Percentiles rank a stretch among this genome's conserved stretches.
Conservation (phyloP, 2,888 invertebrate genomes). For the Cataglyphis rosenhaueri region DNA sequence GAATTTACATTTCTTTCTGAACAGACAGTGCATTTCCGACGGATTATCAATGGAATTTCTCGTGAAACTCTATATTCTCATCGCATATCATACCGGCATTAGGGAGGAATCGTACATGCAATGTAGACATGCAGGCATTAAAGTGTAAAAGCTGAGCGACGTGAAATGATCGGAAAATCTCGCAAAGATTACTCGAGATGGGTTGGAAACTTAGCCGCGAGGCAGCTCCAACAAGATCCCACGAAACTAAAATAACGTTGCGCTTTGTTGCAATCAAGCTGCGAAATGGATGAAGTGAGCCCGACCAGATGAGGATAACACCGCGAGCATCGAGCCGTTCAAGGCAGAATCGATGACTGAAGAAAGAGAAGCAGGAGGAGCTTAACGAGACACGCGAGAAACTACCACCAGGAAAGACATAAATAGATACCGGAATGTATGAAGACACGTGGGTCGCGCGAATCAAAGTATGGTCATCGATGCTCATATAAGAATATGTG, state of each 20-base stretch:
- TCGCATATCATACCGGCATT: slow-evolving; percentile 9
- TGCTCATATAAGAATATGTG: neutral
- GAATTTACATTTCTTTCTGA: slow-evolving; percentile 39
- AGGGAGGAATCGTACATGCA: slow-evolving; percentile 10
- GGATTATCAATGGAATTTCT: slow-evolving; percentile 48
- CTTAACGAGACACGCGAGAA: slow-evolving; percentile 51
- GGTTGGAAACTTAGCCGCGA: slow-evolving; percentile 28
- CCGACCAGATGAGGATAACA: slow-evolving; percentile 23
- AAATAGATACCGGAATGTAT: slow-evolving; percentile 40
- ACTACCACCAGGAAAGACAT: slow-evolving; percentile 25
- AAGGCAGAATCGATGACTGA: slow-evolving; percentile 29
- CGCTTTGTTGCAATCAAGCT: slow-evolving; percentile 49
- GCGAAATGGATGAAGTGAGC: slow-evolving; percentile 44
- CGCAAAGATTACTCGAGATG: slow-evolving; percentile 30
- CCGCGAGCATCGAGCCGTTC: slow-evolving; percentile 29
- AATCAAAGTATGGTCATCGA: neutral
- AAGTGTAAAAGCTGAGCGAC: slow-evolving; percentile 26
- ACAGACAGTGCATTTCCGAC: slow-evolving; percentile 16
- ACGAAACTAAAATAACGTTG: slow-evolving; percentile 42
- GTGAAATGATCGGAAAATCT: slow-evolving; percentile 42
- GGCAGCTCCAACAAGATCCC: slow-evolving; percentile 40
- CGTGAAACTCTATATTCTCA: slow-evolving; percentile 35
- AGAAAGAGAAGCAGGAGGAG: slow-evolving; percentile 33
- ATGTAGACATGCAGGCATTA: slow-evolving; percentile 27
- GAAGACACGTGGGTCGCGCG: slow-evolving; percentile 23